These are phyloP conservation scores for Lagopus leucura DNA, from an alignment of 2,113 vertebrate genomes.

Conservation along the genomic window DNA sequence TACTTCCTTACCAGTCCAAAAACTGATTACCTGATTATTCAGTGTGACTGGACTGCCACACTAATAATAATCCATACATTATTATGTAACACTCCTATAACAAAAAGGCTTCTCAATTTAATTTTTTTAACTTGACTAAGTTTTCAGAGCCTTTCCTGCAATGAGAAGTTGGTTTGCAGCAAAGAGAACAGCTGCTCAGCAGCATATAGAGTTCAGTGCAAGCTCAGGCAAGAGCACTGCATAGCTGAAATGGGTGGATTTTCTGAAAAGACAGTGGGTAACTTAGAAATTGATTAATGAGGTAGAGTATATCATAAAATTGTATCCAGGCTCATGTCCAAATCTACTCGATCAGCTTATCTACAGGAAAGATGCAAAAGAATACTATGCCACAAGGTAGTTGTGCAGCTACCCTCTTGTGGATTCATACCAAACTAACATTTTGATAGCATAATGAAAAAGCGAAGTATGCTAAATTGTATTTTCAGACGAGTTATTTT, in stretches of 20 bases:
- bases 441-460: neutral
- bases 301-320: neutral
- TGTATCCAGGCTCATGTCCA: neutral
- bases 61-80: neutral
- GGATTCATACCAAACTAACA: neutral
- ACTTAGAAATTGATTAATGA: neutral
- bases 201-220: fast-evolving
- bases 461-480: neutral
- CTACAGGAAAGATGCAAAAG: neutral
- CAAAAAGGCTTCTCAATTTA: neutral
- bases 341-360: neutral
- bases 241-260: neutral
- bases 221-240: neutral
- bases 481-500: neutral
- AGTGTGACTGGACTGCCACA: neutral
- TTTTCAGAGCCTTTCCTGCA: neutral
- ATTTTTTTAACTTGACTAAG: neutral
- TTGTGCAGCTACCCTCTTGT: neutral
- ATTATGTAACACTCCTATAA: neutral
- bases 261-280: neutral
- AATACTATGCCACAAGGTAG: neutral
- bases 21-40: neutral
- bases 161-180: neutral
- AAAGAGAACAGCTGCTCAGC: neutral
- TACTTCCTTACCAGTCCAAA: neutral